Base-by-base conservation (phyloP, 2,797 vertebrate species). In the Chelon labrosus region DNA sequence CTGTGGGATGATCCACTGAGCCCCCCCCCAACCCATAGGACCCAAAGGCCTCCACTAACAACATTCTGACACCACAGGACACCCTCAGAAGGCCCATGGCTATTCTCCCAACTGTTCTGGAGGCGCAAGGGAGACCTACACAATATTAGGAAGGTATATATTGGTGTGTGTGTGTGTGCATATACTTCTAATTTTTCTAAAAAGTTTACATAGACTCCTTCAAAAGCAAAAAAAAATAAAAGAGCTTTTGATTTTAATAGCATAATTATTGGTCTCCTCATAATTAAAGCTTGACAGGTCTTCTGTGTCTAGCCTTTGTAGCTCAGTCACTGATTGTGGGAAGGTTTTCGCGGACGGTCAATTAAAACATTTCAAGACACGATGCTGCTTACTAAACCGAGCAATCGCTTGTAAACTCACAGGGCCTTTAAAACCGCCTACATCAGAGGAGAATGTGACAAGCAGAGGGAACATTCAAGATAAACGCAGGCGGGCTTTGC, bases 341-440 rank as follows among this genome's bases (percentile, higher is more conserved):
- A 51, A 46, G 20, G 14, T 12, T 46, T 65, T 52, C 22, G 16
- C 17, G 7, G n/a, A 47, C 46, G 17, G 46, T 52, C 49, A 70
- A 49, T 75, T 54, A 19, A 78, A 68, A 46, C 27, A 63, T 65
- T 52, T 62, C 51, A 51, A 38, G 39, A 22, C 22, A 22, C 22
- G 22, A 46, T 55, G 60, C 31, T 16, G 14, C n/a, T 38, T 68
- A 62, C 60, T 55, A 77, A 73, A 79, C 14, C 2, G 37, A 83
- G 65, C 39, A 67, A 66, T 78, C 59, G 58, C 52, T 31, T 22
- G 19, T 31, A 37, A 62, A 58, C 25, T 46, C 46, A 74, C 65
- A 41, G 31, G 65, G 39, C 41, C 25, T 56, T 73, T 50, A 37
- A 64, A 66, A 63, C 3, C 27, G 42, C 70, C 44, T 9, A 58